Conservation (phyloP, 2,113 vertebrate genomes). For the Catharus bicknelli region DNA sequence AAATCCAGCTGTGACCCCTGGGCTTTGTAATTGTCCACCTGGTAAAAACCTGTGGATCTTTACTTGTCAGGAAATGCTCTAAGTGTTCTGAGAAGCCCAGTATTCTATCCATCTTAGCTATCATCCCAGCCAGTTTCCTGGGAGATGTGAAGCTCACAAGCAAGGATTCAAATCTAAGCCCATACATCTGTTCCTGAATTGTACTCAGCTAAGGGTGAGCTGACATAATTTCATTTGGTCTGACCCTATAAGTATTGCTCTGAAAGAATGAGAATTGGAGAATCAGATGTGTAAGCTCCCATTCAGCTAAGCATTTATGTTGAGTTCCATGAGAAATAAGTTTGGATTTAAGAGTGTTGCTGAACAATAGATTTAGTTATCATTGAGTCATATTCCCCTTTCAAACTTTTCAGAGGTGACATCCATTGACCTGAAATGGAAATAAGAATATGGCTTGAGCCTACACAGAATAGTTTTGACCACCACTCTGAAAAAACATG, state of each 20-base stretch:
- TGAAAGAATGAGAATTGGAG: background rate
- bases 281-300: background rate
- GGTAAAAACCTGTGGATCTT: background rate
- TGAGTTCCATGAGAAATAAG: background rate
- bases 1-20: background rate
- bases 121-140: background rate
- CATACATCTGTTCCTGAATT: background rate
- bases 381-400: background rate
- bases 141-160: background rate
- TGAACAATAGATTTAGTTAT: background rate
- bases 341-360: background rate
- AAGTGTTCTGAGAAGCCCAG: background rate
- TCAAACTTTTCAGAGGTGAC: background rate
- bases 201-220: background rate
- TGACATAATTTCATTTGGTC: background rate
- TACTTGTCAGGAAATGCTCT: background rate
- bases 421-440: background rate
- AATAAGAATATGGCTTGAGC: background rate
- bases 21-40: background rate
- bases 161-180: background rate
- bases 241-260: background rate
- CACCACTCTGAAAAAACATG: background rate
- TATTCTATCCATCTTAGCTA: background rate
- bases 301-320: background rate
- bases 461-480: background rate